Evolutionary conservation across 2,888 invertebrate species (phyloP).

Genomic region (Anarsia innoxiella): DNA sequence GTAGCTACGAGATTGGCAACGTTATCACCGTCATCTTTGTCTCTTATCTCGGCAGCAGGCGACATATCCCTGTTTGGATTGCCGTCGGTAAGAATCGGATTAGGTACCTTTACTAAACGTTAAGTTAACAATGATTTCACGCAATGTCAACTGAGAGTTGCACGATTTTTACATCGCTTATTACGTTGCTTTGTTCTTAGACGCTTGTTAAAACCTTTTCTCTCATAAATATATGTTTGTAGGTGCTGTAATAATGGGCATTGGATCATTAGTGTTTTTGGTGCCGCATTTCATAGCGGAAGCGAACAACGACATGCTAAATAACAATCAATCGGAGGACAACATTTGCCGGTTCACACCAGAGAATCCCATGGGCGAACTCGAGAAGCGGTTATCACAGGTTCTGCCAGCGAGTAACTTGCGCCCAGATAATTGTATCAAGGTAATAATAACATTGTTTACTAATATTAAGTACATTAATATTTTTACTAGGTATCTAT

Average conservation of each 20-base stretch:
- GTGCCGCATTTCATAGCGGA: slow-evolving; percentile 94
- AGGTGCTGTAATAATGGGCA: slow-evolving; percentile 94
- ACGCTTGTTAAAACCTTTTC: too few relatives aligned
- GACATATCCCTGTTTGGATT: slow-evolving; percentile 96
- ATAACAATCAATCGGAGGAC: slow-evolving; percentile 82
- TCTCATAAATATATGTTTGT: too few relatives aligned
- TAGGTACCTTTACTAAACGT: slow-evolving; percentile 10
- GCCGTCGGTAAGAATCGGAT: slow-evolving; percentile 91
- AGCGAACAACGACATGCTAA: slow-evolving; percentile 80
- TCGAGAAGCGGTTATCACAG: slow-evolving; percentile 65
- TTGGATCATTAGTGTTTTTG: slow-evolving; percentile 94
- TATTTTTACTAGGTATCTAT: too few relatives aligned
- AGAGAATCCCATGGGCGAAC: slow-evolving; percentile 82
- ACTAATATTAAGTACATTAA: too few relatives aligned
- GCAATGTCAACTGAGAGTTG: too few relatives aligned
- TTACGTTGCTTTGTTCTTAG: too few relatives aligned
- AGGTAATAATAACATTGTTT: too few relatives aligned
- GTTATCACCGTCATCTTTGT: slow-evolving; percentile 97
- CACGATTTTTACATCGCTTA: too few relatives aligned
- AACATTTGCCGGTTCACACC: slow-evolving; percentile 87
- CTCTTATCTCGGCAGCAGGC: slow-evolving; percentile 92
- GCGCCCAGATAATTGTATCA: slow-evolving; percentile 86
- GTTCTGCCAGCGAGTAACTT: slow-evolving; percentile 84
- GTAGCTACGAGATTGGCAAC: slow-evolving; percentile 96
- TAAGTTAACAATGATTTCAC: too few relatives aligned